Conservation (phyloP, 2,888 invertebrate species). For the Drosophila koepferae region DNA sequence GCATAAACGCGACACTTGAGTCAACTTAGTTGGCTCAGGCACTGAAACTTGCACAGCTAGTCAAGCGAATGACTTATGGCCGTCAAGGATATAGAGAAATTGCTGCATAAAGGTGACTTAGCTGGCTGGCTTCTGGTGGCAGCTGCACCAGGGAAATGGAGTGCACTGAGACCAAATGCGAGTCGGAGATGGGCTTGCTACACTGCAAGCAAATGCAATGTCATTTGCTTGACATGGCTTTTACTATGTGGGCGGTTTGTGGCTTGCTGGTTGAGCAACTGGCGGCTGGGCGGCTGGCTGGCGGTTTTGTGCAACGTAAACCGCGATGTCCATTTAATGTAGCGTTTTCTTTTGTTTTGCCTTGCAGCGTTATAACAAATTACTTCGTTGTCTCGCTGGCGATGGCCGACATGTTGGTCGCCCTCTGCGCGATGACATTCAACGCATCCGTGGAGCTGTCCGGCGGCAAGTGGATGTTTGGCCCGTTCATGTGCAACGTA, state of each 20-base stretch:
- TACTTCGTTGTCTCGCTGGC: constrained; percentile 98
- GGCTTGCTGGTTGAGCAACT: background rate
- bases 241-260: constrained; percentile 27
- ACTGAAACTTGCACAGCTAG: constrained; percentile 39
- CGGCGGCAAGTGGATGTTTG: constrained; percentile 94
- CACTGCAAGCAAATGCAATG: constrained; percentile 50
- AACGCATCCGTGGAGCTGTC: constrained; percentile 95
- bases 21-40: constrained; percentile 9
- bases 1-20: constrained; percentile 11
- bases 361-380: constrained; percentile 92
- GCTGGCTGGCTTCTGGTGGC: constrained; percentile 10
- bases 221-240: constrained; percentile 49
- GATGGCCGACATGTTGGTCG: constrained; percentile 97
- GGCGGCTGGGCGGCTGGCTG: background rate
- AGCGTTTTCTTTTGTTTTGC: constrained; percentile 42
- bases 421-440: constrained; percentile 97
- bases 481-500: constrained; percentile 96
- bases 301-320: constrained; percentile 14
- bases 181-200: background rate
- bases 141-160: constrained; percentile 38
- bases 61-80: constrained; percentile 66
- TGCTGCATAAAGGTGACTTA: constrained; percentile 51
- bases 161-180: constrained; percentile 20
- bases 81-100: constrained; percentile 63
- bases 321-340: constrained; percentile 48